These are phyloP conservation scores for Isichthys henryi DNA, from an alignment of 2,113 vertebrate genomes.

Conservation along the genomic window DNA sequence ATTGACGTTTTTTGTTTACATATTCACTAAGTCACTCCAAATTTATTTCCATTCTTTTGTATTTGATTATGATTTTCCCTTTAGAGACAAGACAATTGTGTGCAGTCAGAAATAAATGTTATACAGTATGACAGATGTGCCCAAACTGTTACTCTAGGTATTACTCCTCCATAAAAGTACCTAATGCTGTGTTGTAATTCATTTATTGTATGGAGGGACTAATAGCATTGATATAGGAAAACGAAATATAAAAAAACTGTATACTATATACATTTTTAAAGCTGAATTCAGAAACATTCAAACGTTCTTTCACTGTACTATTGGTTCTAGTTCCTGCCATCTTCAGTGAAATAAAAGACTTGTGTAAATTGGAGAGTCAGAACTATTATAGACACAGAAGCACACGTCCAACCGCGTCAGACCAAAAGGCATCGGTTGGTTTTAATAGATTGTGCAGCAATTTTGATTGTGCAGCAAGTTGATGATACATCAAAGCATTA, in stretches of 20 bases:
- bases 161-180: neutral
- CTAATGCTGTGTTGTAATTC: neutral
- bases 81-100: neutral
- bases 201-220: neutral
- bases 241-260: neutral
- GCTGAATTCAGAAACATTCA: neutral
- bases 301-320: neutral
- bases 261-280: neutral
- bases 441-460: neutral
- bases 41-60: neutral
- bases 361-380: neutral
- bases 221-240: neutral
- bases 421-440: neutral
- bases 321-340: neutral
- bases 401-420: neutral
- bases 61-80: neutral
- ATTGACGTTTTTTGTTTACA: neutral
- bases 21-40: neutral
- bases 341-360: neutral
- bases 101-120: neutral
- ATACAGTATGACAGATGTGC: neutral
- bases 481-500: slow-evolving; percentile 6
- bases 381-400: neutral
- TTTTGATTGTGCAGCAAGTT: neutral
- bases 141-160: neutral